A percentile compares a stretch with the other conserved stretches of the same genome.
Conservation (phyloP, 2,797 vertebrate species). For the Chelonia mydas region DNA sequence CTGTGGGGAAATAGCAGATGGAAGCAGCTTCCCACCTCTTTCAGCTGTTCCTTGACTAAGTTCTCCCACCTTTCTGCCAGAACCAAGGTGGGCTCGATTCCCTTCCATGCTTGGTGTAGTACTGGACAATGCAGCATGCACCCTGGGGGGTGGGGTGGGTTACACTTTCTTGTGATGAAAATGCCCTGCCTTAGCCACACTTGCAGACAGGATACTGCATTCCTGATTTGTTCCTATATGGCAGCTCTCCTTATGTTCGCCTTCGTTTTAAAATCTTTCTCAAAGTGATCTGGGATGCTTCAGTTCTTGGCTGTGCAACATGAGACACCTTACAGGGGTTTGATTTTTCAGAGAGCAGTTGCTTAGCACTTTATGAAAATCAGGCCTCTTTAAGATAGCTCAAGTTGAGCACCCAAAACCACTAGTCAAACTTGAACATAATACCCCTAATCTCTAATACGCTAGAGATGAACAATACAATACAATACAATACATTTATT, state of each 20-base stretch:
- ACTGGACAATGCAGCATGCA: accelerated
- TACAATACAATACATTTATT: not conserved
- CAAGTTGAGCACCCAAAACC: accelerated
- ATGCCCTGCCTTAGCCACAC: not conserved
- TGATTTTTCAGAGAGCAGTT: constrained; percentile 1
- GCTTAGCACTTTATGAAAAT: not conserved
- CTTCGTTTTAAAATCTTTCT: not conserved
- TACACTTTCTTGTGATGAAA: not conserved
- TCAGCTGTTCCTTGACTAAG: not conserved
- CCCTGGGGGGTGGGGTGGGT: not conserved
- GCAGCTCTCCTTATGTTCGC: not conserved
- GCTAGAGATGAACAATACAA: not conserved
- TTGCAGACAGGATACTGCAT: accelerated
- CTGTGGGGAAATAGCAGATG: accelerated
- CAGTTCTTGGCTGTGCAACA: not conserved
- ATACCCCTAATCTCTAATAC: not conserved
- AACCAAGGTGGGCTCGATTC: not conserved
- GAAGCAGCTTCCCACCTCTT: not conserved
- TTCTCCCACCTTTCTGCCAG: not conserved
- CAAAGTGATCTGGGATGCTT: not conserved
- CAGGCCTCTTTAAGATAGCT: not conserved
- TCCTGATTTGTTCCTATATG: accelerated
- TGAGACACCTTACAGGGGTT: not conserved
- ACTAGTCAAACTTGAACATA: not conserved
- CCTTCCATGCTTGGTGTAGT: accelerated